Conservation (phyloP, 2,113 vertebrate genomes). For the Varanus komodoensis region DNA sequence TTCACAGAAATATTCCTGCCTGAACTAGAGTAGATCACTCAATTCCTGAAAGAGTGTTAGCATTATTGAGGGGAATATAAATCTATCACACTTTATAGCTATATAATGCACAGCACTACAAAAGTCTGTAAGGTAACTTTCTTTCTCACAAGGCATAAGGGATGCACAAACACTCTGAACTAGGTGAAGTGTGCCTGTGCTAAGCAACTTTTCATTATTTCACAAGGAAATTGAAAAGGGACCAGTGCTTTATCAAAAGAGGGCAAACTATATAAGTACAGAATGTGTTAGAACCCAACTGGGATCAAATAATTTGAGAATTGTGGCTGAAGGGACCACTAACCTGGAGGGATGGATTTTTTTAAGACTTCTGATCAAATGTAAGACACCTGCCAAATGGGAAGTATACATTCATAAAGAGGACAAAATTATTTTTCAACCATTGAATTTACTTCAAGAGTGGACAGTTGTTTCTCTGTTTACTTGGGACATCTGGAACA, state of each 20-base stretch:
- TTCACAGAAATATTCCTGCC: background rate
- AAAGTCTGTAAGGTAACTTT: constrained; percentile 16
- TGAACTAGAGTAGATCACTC: background rate
- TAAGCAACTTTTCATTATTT: constrained; percentile 34
- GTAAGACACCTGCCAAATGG: background rate
- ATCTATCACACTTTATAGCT: constrained; percentile 23
- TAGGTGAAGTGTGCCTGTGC: background rate
- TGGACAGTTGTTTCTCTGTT: too few relatives aligned
- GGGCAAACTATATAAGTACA: background rate
- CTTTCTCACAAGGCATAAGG: constrained; percentile 30
- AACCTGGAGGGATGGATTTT: background rate
- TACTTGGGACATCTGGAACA: background rate
- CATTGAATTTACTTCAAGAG: background rate
- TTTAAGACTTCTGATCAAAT: background rate
- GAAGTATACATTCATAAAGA: background rate
- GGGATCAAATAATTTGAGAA: background rate
- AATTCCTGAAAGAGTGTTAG: constrained; percentile 39
- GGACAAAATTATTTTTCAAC: background rate
- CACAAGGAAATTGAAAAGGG: constrained; percentile 9
- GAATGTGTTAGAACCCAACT: background rate
- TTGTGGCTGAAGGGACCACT: background rate
- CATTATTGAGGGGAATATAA: constrained; percentile 31
- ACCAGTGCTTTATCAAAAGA: background rate
- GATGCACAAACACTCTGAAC: background rate
- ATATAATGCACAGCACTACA: background rate